Evolutionary conservation across 2,888 invertebrate species (phyloP).

Genomic region (Nephrotoma guestfalica): DNA sequence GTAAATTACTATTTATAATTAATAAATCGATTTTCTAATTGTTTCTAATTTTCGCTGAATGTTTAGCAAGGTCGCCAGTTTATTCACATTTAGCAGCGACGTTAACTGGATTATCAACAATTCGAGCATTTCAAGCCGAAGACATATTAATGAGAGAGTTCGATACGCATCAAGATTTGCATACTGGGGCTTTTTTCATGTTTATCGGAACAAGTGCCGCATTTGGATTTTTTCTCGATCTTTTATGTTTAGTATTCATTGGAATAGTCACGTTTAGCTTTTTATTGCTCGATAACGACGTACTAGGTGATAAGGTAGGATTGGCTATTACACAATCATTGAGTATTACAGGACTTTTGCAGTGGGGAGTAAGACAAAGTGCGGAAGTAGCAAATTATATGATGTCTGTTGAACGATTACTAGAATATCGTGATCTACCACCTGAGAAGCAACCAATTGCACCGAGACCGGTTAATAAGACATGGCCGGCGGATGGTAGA

Average conservation of each 20-base stretch:
- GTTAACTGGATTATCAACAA: slow-evolving; percentile 57
- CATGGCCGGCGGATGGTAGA: slow-evolving; percentile 38
- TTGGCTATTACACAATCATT: slow-evolving; percentile 39
- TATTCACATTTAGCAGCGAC: slow-evolving; percentile 64
- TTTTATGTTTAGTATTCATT: slow-evolving; percentile 48
- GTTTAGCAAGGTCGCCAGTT: slow-evolving; percentile 60
- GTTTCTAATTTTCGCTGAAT: slow-evolving; percentile 6
- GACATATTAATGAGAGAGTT: slow-evolving; percentile 45
- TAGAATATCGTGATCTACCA: slow-evolving; percentile 40
- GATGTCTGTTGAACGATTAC: slow-evolving; percentile 56
- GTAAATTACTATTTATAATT: slow-evolving; percentile 29
- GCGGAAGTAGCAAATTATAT: slow-evolving; percentile 53
- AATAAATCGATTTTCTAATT: background rate
- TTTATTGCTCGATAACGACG: slow-evolving; percentile 20
- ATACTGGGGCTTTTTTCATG: slow-evolving; percentile 51
- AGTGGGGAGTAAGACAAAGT: slow-evolving; percentile 61
- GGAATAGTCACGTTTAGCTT: slow-evolving; percentile 50
- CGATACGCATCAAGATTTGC: slow-evolving; percentile 44
- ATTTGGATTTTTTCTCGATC: slow-evolving; percentile 50
- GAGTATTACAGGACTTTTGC: slow-evolving; percentile 36
- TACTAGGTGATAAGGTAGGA: slow-evolving; percentile 34
- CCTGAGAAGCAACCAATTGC: slow-evolving; percentile 32
- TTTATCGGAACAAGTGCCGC: slow-evolving; percentile 45
- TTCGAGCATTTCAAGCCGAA: slow-evolving; percentile 54
- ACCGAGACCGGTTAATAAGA: slow-evolving; percentile 8